Percentiles rank a stretch among this genome's conserved stretches.
phyloP scores from a whole-genome alignment of 2,113 vertebrate species.

The Oncorhynchus kisutch region DNA sequence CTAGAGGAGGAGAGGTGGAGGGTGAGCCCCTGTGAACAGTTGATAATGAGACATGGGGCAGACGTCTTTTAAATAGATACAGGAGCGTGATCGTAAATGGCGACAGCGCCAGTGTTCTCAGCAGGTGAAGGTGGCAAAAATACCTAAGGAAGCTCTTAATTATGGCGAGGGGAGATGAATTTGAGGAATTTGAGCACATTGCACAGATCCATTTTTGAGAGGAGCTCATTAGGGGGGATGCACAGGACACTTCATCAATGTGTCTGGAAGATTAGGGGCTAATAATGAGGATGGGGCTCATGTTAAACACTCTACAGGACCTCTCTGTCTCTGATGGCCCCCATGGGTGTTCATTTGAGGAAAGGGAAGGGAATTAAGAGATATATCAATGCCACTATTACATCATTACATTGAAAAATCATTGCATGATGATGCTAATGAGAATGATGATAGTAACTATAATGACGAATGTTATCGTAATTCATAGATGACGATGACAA shows the following conservation, averaged over 20 bases:
- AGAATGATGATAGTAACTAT: too few species aligned
- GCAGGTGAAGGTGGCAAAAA: slow-evolving; percentile 44
- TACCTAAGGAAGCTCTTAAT: slow-evolving; percentile 48
- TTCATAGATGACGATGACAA: too few species aligned
- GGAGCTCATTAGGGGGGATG: slow-evolving; percentile 56
- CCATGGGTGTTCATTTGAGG: neutral
- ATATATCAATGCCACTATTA: too few species aligned
- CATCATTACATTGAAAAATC: too few species aligned
- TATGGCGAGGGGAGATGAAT: slow-evolving; percentile 36
- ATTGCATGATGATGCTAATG: too few species aligned
- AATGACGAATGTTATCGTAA: neutral
- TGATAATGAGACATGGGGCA: slow-evolving; percentile 43
- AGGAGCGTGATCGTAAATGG: slow-evolving; percentile 28
- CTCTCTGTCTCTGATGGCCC: neutral
- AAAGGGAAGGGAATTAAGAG: too few species aligned
- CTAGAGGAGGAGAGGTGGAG: neutral
- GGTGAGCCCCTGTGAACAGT: neutral
- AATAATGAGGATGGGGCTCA: slow-evolving; percentile 7
- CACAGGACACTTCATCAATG: slow-evolving; percentile 54
- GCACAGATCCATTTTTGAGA: slow-evolving; percentile 62
- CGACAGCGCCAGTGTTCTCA: slow-evolving; percentile 26
- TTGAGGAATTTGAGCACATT: slow-evolving; percentile 36
- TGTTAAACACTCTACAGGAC: neutral
- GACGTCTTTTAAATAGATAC: slow-evolving; percentile 42
- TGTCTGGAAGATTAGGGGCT: slow-evolving; percentile 5